A percentile compares a stretch with the other conserved stretches of the same genome.
phyloP scores from a whole-genome alignment of 2,888 invertebrate genomes.

The Lithophane semibrunnea region DNA sequence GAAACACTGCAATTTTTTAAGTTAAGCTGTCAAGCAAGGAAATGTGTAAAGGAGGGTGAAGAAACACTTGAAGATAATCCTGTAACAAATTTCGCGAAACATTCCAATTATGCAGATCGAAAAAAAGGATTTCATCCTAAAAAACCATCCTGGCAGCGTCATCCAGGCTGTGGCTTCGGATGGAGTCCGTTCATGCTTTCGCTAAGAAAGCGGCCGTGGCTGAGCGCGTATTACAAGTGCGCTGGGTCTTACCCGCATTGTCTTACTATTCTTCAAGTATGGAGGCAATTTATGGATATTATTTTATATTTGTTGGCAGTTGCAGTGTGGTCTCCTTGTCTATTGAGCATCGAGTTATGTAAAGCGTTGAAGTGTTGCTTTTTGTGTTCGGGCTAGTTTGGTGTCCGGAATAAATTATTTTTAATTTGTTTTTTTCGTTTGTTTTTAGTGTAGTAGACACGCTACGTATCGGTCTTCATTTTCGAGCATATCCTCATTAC shows the following conservation, averaged over 20 bases:
- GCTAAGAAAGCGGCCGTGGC: conserved; percentile 34
- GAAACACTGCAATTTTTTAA: conserved; percentile 65
- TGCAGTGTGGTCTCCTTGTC: conserved; percentile 73
- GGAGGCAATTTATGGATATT: conserved; percentile 68
- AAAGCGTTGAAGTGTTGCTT: conserved; percentile 70
- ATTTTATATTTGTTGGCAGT: conserved; percentile 70
- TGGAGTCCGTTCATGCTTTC: conserved; percentile 48
- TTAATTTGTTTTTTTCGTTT: background rate
- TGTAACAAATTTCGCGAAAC: conserved; percentile 64
- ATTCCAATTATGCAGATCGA: conserved; percentile 64
- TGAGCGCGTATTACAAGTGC: conserved; percentile 58
- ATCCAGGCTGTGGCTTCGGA: conserved; percentile 6
- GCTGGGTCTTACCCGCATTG: conserved; percentile 71
- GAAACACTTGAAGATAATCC: conserved; percentile 60
- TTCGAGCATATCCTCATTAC: background rate
- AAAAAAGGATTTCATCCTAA: conserved; percentile 56
- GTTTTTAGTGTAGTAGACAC: background rate
- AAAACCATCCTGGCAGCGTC: conserved; percentile 40
- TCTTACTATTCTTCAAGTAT: conserved; percentile 64
- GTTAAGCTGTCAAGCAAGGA: conserved; percentile 59
- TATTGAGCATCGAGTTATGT: conserved; percentile 66
- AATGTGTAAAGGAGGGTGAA: conserved; percentile 42
- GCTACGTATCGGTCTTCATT: background rate
- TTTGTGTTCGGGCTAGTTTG: conserved; percentile 51
- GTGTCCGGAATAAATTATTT: conserved; percentile 51